Percentiles rank a stretch among this genome's conserved stretches.
phyloP scores from a whole-genome alignment of 2,888 invertebrate species.

The Lasioglossum figueresi region DNA sequence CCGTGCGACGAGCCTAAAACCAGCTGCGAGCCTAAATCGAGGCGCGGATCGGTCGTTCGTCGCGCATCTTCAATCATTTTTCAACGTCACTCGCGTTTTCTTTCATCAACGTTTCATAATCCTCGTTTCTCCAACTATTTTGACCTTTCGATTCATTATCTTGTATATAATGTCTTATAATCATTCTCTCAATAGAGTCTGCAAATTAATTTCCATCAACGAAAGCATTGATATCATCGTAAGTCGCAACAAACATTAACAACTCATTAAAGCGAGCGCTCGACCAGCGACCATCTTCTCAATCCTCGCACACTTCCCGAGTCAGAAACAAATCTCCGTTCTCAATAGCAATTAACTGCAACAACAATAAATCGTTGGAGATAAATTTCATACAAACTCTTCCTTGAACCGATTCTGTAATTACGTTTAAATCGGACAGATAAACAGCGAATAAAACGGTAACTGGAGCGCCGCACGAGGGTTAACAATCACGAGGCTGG shows the following conservation, averaged over 20 bases:
- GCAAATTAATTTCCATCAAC: too few relatives aligned
- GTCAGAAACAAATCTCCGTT: neutral
- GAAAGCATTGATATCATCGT: too few relatives aligned
- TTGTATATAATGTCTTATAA: neutral
- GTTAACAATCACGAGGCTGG: neutral
- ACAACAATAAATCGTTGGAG: too few relatives aligned
- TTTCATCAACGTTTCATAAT: neutral
- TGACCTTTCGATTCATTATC: neutral
- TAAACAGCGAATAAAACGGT: neutral
- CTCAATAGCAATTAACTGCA: neutral
- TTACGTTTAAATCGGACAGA: neutral
- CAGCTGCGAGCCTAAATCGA: neutral
- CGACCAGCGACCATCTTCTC: neutral
- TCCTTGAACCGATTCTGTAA: neutral
- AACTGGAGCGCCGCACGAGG: neutral
- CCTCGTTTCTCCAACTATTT: too few relatives aligned
- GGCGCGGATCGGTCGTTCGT: too few relatives aligned
- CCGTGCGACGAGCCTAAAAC: neutral
- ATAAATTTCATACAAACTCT: neutral
- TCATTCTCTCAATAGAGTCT: too few relatives aligned
- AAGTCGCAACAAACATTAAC: too few relatives aligned
- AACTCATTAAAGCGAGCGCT: too few relatives aligned
- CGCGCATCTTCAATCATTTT: neutral
- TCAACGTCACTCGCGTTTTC: neutral
- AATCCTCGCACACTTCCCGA: neutral